Percentiles rank a stretch among this genome's conserved stretches.
Evolutionary conservation across 2,888 invertebrate genomes (phyloP).

Genomic region (Temnothorax unifasciatus): DNA sequence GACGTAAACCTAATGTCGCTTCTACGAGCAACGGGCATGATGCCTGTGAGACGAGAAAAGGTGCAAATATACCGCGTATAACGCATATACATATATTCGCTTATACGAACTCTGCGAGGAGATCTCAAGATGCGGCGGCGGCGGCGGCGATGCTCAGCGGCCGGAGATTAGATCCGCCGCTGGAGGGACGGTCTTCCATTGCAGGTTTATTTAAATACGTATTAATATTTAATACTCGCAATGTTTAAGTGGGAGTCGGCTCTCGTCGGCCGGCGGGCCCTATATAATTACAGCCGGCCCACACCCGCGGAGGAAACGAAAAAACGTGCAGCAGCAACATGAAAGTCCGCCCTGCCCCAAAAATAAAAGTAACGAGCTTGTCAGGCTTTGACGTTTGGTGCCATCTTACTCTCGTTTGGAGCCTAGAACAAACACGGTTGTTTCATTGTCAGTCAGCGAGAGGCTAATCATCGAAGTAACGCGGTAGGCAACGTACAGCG

Average conservation of each 20-base stretch:
- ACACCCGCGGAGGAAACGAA: slow-evolving; percentile 71
- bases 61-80: slow-evolving; percentile 18
- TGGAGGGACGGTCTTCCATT: slow-evolving; percentile 66
- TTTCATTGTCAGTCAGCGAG: not conserved
- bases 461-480: slow-evolving; percentile 1
- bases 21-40: slow-evolving; percentile 8
- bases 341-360: slow-evolving; percentile 68
- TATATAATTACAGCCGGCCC: slow-evolving; percentile 82
- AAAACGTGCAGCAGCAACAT: slow-evolving; percentile 61
- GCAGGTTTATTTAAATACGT: slow-evolving; percentile 83
- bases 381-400: slow-evolving; percentile 43
- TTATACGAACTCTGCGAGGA: not conserved
- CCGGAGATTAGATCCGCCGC: slow-evolving; percentile 31
- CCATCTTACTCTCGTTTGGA: slow-evolving; percentile 21
- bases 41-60: not conserved
- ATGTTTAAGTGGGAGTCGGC: slow-evolving; percentile 83
- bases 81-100: not conserved
- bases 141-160: not conserved
- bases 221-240: slow-evolving; percentile 84
- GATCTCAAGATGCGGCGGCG: not conserved
- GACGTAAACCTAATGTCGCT: slow-evolving; percentile 16
- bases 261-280: slow-evolving; percentile 78
- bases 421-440: slow-evolving; percentile 10
- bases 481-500: slow-evolving; percentile 27
- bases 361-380: slow-evolving; percentile 52